Evolutionary conservation across 2,797 vertebrate genomes (phyloP), one percentile per base, ranked within the genome.

Genomic region (Typhlichthys eigenmanni): DNA sequence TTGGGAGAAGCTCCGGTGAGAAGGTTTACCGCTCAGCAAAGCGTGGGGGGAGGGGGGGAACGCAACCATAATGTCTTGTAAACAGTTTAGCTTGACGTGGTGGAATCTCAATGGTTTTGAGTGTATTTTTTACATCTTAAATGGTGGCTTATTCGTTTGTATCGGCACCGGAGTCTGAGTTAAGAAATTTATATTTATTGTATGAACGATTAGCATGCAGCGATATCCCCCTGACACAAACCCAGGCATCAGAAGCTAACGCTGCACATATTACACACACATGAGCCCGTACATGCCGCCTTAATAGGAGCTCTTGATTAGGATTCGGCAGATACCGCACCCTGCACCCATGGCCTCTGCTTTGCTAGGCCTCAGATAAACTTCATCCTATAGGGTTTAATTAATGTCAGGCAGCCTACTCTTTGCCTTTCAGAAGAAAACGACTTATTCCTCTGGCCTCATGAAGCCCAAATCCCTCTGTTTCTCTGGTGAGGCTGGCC

Each of bases 321-420:
- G 79, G 79, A 92, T 92, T 87, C 87, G 71, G 75, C 64, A 82
- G 80, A 85, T 79, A 62, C 73, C 82, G 74, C 85, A 78, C 76
- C 78, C 79, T 63, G 55, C 84, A 76, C 87, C 79, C 85, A 78
- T 59, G 54, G 78, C 68, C 78, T 88, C 76, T 79, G 83, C 86
- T 88, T 90, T 85, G 82, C 85, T 80, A 82, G 90, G 89, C 90
- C 90, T 92, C 85, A 89, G 90, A 92, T 92, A 92, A 91, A 90
- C 89, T 92, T 90, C 92, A 91, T 90, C 88, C 91, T 92, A 92
- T 85, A 87, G 91, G 91, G 92, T 91, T 92, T 93, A 92, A 93
- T 92, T 92, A 93, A 90, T 88, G 89, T 90, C 82, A 87, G 88
- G 78, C 83, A 84, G 88, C 85, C 85, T 77, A 74, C 89, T 88